Conservation (phyloP, 2,888 invertebrate species). For the Tanytarsus gracilentus region DNA sequence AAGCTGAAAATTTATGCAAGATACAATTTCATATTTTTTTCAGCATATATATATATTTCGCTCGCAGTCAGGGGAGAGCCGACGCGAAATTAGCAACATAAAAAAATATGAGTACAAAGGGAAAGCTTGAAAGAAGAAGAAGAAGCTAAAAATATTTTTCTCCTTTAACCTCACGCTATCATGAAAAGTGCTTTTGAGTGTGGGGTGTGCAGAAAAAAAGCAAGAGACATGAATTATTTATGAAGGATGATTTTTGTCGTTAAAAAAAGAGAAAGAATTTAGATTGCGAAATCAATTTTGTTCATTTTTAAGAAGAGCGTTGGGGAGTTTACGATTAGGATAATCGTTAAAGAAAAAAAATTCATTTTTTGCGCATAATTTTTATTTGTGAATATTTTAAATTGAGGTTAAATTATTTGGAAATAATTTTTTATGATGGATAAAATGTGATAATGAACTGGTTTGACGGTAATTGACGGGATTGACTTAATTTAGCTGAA, state of each 20-base stretch:
- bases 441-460: no score
- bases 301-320: background rate
- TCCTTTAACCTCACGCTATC: background rate
- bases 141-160: background rate
- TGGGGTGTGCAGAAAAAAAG: no score
- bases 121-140: no score
- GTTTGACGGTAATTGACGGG: no score
- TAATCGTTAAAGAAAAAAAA: background rate
- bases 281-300: constrained; percentile 7
- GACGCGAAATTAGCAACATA: background rate
- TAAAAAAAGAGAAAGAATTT: background rate
- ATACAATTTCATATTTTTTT: background rate
- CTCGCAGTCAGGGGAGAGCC: background rate
- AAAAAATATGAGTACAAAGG: background rate
- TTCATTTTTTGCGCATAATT: no score
- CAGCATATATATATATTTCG: background rate
- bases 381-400: background rate
- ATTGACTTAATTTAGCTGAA: no score
- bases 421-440: no score
- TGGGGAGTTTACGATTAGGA: no score
- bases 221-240: background rate
- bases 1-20: no score
- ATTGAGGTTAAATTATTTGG: background rate
- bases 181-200: background rate
- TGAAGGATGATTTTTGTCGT: constrained; percentile 5